Percentiles rank a stretch among this genome's conserved stretches.
Evolutionary conservation across 2,797 vertebrate genomes (phyloP).

Genomic region (Anomalospiza imberbis): DNA sequence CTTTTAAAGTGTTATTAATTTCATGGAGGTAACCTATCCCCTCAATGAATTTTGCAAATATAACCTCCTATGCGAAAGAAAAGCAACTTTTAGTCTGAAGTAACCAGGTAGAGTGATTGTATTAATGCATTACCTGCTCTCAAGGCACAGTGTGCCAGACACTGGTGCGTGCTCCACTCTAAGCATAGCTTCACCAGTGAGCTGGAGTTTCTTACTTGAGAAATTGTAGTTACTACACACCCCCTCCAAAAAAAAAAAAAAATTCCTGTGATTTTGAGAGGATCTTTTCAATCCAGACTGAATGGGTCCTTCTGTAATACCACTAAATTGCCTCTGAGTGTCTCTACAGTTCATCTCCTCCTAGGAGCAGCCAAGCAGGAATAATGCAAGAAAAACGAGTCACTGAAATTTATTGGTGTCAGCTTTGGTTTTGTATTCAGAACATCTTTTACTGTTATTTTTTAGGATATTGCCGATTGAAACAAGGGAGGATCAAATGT

Average conservation of each 20-base stretch:
- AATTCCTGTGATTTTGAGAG: background rate
- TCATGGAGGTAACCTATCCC: background rate
- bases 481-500: constrained; percentile 72
- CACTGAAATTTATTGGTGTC: constrained; percentile 72
- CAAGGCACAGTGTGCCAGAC: background rate
- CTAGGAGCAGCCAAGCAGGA: constrained; percentile 22
- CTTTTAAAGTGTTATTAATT: background rate
- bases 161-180: background rate
- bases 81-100: background rate
- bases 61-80: background rate
- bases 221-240: background rate
- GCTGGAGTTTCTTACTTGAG: background rate
- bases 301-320: constrained; percentile 49
- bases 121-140: background rate
- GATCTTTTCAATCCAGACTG: background rate
- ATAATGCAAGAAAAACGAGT: constrained; percentile 59
- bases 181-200: background rate
- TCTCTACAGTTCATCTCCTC: constrained; percentile 66
- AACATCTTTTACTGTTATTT: constrained; percentile 71
- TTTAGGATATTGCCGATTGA: constrained; percentile 68
- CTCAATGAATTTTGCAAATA: background rate
- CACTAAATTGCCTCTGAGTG: constrained; percentile 62
- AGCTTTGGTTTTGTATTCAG: constrained; percentile 65
- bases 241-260: background rate
- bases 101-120: background rate